Evolutionary conservation across 2,888 invertebrate species (phyloP).

Genomic region (Caenorhabditis drosophilae): DNA sequence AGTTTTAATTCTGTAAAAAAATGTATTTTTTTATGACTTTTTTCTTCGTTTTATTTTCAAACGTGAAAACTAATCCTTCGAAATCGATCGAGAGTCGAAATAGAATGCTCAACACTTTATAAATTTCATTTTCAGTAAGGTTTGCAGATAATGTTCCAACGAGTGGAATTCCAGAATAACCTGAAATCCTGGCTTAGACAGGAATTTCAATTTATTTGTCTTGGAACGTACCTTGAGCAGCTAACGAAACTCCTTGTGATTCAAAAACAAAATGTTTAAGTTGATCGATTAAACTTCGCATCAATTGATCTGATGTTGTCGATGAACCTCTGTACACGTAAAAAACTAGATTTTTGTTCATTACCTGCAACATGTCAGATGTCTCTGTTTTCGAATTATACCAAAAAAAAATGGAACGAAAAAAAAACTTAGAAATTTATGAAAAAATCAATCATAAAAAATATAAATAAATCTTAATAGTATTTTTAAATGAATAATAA

Average conservation of each 20-base stretch:
- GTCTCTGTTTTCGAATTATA: no score
- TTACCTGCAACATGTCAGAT: no score
- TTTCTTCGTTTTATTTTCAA: slow-evolving; percentile 2
- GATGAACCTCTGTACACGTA: slow-evolving; percentile 44
- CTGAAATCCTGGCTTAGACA: slow-evolving; percentile 8
- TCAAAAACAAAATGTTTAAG: slow-evolving; percentile 47
- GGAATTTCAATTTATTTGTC: neutral
- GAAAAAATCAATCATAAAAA: neutral
- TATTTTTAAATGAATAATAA: no score
- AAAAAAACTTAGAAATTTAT: neutral
- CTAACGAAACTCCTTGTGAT: slow-evolving; percentile 26
- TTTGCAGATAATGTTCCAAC: slow-evolving; percentile 37
- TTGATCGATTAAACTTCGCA: slow-evolving; percentile 39
- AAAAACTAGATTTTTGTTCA: slow-evolving; percentile 16
- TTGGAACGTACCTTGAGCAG: slow-evolving; percentile 27
- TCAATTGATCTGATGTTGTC: slow-evolving; percentile 41
- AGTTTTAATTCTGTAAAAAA: slow-evolving; percentile 45
- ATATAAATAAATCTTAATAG: neutral
- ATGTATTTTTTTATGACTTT: neutral
- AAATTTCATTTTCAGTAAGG: slow-evolving; percentile 45
- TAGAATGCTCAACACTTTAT: slow-evolving; percentile 47
- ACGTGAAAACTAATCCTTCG: slow-evolving; percentile 45
- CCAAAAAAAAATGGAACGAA: no score
- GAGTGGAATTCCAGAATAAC: slow-evolving; percentile 52
- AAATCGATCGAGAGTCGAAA: slow-evolving; percentile 45